These are phyloP conservation scores for Isoperla grammatica DNA, from an alignment of 2,888 invertebrate species.

Conservation along the genomic window DNA sequence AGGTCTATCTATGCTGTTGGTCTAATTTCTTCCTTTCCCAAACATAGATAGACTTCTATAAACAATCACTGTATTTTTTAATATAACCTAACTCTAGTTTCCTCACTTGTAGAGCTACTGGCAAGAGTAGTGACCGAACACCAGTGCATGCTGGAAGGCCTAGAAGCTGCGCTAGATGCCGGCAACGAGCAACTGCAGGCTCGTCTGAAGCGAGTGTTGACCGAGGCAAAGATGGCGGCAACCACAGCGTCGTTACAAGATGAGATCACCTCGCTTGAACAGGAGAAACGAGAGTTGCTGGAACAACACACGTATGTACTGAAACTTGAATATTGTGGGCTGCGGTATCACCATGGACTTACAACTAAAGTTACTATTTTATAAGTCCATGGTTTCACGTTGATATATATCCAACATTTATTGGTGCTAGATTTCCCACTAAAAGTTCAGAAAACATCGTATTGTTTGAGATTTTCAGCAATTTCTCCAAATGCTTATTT, in stretches of 20 bases:
- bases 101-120: background rate
- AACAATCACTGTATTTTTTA: no score
- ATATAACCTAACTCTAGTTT: no score
- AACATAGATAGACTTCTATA: no score
- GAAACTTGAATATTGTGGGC: no score
- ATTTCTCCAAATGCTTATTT: no score
- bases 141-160: background rate
- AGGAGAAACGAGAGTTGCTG: slow-evolving; percentile 35
- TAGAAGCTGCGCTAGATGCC: slow-evolving; percentile 7
- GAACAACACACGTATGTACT: slow-evolving; percentile 34
- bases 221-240: slow-evolving; percentile 6
- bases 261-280: slow-evolving; percentile 33
- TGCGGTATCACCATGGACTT: no score
- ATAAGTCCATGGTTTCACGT: slow-evolving; percentile 35
- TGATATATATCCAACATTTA: slow-evolving; percentile 36
- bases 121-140: slow-evolving; percentile 5
- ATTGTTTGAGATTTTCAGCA: no score
- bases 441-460: no score
- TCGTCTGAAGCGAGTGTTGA: slow-evolving; percentile 14
- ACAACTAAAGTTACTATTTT: no score
- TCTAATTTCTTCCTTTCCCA: no score
- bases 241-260: slow-evolving; percentile 18
- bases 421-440: slow-evolving; percentile 50
- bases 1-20: no score
- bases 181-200: slow-evolving; percentile 12